These are phyloP conservation scores for Leptopilina clavipes DNA, from an alignment of 1,140 invertebrate genomes.

Conservation along the genomic window DNA sequence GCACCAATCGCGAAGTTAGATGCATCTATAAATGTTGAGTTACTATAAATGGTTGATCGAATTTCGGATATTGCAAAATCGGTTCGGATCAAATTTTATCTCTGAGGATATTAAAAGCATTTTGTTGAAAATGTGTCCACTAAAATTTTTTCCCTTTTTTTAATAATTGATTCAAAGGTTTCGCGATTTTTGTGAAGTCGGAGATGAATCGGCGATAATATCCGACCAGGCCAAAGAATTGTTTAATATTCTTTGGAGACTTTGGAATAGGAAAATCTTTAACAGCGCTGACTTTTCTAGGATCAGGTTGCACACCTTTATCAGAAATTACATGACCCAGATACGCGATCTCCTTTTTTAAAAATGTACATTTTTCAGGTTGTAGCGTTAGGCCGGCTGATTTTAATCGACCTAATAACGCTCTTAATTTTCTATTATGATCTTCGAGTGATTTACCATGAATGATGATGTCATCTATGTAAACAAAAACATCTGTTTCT, in stretches of 20 bases:
- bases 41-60: no score
- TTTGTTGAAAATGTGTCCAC: background rate
- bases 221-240: slow-evolving; percentile 53
- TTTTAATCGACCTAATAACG: slow-evolving; percentile 34
- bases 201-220: slow-evolving; percentile 50
- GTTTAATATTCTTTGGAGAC: slow-evolving; percentile 48
- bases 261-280: slow-evolving; percentile 49
- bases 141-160: slow-evolving; percentile 36
- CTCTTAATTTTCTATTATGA: slow-evolving; percentile 30
- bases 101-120: no score
- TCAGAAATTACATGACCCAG: slow-evolving; percentile 55
- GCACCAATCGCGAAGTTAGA: no score
- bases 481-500: slow-evolving; percentile 43
- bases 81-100: no score
- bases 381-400: slow-evolving; percentile 55
- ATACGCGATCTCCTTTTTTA: slow-evolving; percentile 51
- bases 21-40: no score
- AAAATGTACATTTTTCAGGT: slow-evolving; percentile 60
- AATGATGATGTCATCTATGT: slow-evolving; percentile 47
- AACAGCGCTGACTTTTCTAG: slow-evolving; percentile 51
- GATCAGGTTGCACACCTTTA: slow-evolving; percentile 51
- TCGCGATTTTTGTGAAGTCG: slow-evolving; percentile 18
- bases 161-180: slow-evolving; percentile 32
- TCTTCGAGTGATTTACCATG: slow-evolving; percentile 32
- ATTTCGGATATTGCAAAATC: no score